Percentiles rank a stretch among this genome's conserved stretches.
Conservation (phyloP, 2,113 vertebrate genomes). For the Oncorhynchus keta region DNA sequence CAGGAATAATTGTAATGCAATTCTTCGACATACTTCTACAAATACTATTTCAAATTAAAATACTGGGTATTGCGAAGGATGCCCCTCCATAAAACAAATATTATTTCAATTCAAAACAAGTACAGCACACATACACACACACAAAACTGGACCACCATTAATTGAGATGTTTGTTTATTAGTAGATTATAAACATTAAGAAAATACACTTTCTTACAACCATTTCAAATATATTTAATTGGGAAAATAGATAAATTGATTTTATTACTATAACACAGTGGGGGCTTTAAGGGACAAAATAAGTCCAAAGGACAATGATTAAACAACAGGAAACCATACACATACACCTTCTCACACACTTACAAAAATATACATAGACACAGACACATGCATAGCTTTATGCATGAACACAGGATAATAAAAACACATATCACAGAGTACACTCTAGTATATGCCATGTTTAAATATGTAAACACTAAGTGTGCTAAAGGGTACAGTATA, state of each 20-base stretch:
- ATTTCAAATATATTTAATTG: slow-evolving; percentile 41
- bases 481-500: too few relatives aligned
- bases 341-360: slow-evolving; percentile 28
- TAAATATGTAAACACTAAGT: background rate
- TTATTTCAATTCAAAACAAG: too few relatives aligned
- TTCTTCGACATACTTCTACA: too few relatives aligned
- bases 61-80: too few relatives aligned
- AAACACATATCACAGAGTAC: background rate
- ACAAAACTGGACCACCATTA: background rate
- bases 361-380: slow-evolving; percentile 26
- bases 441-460: background rate
- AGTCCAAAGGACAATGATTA: slow-evolving; percentile 26
- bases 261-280: slow-evolving; percentile 44
- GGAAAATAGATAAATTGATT: slow-evolving; percentile 73
- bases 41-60: too few relatives aligned
- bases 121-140: too few relatives aligned
- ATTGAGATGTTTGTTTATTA: slow-evolving; percentile 16
- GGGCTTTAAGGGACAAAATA: slow-evolving; percentile 12
- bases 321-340: slow-evolving; percentile 22
- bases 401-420: background rate
- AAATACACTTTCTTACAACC: slow-evolving; percentile 44
- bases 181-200: slow-evolving; percentile 33
- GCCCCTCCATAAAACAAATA: too few relatives aligned
- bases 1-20: too few relatives aligned
- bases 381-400: slow-evolving; percentile 12